Percentiles rank a stretch among this genome's conserved stretches.
These are phyloP conservation scores for Pseudomyrmex dendroicus DNA, from an alignment of 1,140 invertebrate genomes.

Conservation along the genomic window DNA sequence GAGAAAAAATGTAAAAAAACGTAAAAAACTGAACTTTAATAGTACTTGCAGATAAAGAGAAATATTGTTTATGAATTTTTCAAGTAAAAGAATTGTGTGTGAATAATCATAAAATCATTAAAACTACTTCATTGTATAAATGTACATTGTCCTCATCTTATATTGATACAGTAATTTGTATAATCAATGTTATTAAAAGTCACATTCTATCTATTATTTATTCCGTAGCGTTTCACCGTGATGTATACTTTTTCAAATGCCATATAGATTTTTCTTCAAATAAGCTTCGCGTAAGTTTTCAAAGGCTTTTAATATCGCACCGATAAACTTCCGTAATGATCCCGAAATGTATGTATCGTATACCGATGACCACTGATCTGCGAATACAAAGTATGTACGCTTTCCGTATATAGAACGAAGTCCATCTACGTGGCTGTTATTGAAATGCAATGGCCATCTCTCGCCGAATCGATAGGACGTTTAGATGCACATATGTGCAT, in stretches of 20 bases:
- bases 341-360: conserved; percentile 16
- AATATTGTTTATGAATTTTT: conserved; percentile 14
- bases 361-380: conserved; percentile 38
- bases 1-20: neutral
- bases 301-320: neutral
- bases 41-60: neutral
- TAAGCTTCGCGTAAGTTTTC: neutral
- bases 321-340: conserved; percentile 37
- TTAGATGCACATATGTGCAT: conserved; percentile 63
- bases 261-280: neutral
- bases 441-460: conserved; percentile 75
- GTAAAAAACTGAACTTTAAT: conserved; percentile 20
- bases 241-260: neutral
- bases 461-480: conserved; percentile 74
- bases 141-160: neutral
- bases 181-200: neutral
- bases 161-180: neutral
- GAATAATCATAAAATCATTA: neutral
- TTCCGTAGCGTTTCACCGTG: neutral
- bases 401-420: conserved; percentile 60
- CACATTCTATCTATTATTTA: neutral
- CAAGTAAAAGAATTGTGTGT: neutral
- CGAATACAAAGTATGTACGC: conserved; percentile 55
- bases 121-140: conserved; percentile 4
- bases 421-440: conserved; percentile 72